Conservation (phyloP, 2,888 invertebrate species). For the Pyrrhosoma nymphula region DNA sequence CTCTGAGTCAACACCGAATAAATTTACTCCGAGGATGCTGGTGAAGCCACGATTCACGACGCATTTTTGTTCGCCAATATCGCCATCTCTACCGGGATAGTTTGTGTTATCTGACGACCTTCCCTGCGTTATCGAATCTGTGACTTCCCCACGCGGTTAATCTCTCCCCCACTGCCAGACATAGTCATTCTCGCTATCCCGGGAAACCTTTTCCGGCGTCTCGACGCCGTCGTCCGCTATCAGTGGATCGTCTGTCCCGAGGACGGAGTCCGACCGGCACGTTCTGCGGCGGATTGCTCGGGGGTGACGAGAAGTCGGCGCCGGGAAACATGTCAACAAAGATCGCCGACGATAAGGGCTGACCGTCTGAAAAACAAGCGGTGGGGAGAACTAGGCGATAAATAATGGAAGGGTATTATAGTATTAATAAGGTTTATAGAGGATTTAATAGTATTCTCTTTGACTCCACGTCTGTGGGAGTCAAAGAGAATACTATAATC, state of each 20-base stretch:
- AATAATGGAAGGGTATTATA: too few relatives aligned
- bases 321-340: background rate
- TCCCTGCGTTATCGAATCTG: background rate
- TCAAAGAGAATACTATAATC: too few relatives aligned
- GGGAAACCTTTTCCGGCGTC: background rate
- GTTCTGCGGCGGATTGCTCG: background rate
- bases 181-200: background rate
- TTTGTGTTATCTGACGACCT: background rate
- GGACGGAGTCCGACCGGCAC: background rate
- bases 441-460: too few relatives aligned
- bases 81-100: background rate
- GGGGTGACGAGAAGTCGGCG: background rate
- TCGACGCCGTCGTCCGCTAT: background rate
- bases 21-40: too few relatives aligned
- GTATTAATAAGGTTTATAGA: too few relatives aligned
- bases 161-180: background rate
- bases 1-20: too few relatives aligned
- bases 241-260: background rate
- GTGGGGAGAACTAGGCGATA: background rate
- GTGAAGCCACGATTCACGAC: too few relatives aligned
- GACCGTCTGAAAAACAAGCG: background rate
- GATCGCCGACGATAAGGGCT: background rate
- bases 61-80: background rate
- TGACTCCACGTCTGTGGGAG: too few relatives aligned
- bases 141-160: background rate